Conservation (phyloP, 2,888 invertebrate genomes). For the Scaptomyza reducta region DNA sequence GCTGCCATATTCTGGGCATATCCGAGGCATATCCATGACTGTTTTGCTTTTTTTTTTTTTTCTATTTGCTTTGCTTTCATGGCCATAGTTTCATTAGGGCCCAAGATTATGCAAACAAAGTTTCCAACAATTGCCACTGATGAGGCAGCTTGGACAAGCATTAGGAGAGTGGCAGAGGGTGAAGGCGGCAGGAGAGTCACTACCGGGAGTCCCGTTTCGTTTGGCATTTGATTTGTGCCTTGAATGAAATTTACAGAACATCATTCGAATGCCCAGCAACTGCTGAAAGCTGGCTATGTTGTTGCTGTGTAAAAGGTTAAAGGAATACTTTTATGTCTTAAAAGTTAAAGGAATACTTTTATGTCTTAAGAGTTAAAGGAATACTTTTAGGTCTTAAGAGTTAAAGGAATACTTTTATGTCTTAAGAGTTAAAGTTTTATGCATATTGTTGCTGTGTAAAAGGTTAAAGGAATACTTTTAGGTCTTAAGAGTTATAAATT, state of each 20-base stretch:
- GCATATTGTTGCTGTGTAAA: not conserved
- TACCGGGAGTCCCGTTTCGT: constrained; percentile 27
- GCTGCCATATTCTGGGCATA: constrained; percentile 43
- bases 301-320: not conserved
- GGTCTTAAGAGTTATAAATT: too few species aligned
- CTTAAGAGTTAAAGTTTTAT: too few species aligned
- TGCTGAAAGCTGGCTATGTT: not conserved
- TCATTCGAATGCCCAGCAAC: constrained; percentile 19
- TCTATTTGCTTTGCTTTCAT: constrained; percentile 48
- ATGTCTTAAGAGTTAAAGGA: too few species aligned
- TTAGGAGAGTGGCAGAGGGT: not conserved
- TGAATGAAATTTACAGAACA: constrained; percentile 65
- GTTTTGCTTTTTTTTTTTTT: constrained; percentile 20
- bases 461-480: not conserved
- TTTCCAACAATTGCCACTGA: constrained; percentile 61
- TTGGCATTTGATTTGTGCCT: constrained; percentile 57
- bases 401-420: not conserved
- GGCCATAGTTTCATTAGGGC: constrained; percentile 82
- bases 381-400: too few species aligned
- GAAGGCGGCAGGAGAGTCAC: not conserved
- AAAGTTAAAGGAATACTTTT: too few species aligned
- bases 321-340: not conserved
- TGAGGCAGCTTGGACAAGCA: constrained; percentile 41
- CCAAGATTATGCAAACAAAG: constrained; percentile 81
- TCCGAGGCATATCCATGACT: constrained; percentile 45